Base-by-base conservation (phyloP, 2,888 invertebrate genomes). In the Synanthedon formicaeformis region DNA sequence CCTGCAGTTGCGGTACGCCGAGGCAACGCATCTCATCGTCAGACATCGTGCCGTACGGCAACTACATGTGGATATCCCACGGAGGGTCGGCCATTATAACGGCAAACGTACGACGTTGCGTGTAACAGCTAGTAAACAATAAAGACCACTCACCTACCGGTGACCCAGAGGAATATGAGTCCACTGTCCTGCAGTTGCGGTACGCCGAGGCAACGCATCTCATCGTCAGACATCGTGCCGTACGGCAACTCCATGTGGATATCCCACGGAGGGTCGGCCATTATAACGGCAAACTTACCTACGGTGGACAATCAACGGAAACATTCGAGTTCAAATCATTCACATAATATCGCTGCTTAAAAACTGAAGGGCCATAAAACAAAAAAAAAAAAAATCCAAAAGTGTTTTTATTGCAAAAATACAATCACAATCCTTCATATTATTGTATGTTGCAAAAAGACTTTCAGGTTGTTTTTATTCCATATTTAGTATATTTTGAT, bases 191-290 rank as follows among this genome's bases (percentile, higher is more conserved):
- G 98, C 48, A 98, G 82, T 53, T 95, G 94, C 0, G 98, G 98
- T 53, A 99, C 96, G 2, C 97, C 96, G 14, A 99, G 87, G 56
- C 96, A 95, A 52, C 98, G 89, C 98, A 99, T 99, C 88, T 99
- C 98, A 74, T 98, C 98, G 73, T 99, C 98, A 0, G 97, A 97
- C 96, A 99, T 97, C 0, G 98, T 99, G 1, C 98, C 99, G 75
- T 99, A 99, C 0, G 98, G 98, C 50, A 99, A 88, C 80, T 99
- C 98, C 98, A 98, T 99, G 77, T 99, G 98, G 61, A 99, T 99
- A 73, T 99, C 99, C 99, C 98, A 99, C 0, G 98, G 99, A 0
- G 98, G 98, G 79, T 98, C 97, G 40, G 98, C 98, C 99, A 99
- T 99, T 61, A 99, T 96, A 3, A 99, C 98, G 0, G 98, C 96